phyloP scores from a whole-genome alignment of 2,113 vertebrate genomes.

The Channa maculata region DNA sequence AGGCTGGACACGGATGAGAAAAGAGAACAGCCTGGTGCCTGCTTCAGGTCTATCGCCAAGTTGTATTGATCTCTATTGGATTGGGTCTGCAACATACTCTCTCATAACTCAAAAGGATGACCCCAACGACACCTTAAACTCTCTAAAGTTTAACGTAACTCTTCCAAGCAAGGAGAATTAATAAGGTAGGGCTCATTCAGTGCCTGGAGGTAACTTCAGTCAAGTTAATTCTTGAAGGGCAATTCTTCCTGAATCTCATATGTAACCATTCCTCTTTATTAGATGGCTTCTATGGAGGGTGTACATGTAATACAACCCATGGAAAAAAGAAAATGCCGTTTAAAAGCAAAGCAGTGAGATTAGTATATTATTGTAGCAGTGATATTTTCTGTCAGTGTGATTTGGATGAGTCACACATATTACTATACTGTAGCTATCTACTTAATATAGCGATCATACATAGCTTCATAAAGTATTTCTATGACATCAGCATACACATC shows the following conservation, averaged over 20 bases:
- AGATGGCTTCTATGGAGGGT: neutral
- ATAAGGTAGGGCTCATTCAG: constrained; percentile 43
- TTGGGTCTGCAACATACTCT: constrained; percentile 61
- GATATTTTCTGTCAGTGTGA: too few relatives aligned
- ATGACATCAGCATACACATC: too few relatives aligned
- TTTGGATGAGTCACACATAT: too few relatives aligned
- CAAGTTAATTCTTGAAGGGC: constrained; percentile 27
- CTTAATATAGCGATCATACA: too few relatives aligned
- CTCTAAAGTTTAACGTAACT: constrained; percentile 64
- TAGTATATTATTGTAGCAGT: too few relatives aligned
- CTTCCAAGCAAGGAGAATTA: constrained; percentile 50
- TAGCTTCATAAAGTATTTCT: too few relatives aligned
- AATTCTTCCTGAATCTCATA: constrained; percentile 18
- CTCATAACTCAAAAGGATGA: constrained; percentile 54
- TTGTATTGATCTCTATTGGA: constrained; percentile 73
- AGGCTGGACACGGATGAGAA: neutral
- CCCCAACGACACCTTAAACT: constrained; percentile 52
- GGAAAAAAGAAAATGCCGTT: neutral
- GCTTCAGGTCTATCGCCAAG: constrained; percentile 38
- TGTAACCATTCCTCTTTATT: constrained; percentile 10
- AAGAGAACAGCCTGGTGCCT: constrained; percentile 25
- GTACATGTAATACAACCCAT: constrained; percentile 15
- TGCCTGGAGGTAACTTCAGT: constrained; percentile 44
- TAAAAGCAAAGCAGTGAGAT: too few relatives aligned
- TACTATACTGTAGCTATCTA: too few relatives aligned